Evolutionary conservation across 2,797 vertebrate genomes (phyloP).

Genomic region (Poeciliopsis paucimaculata): DNA sequence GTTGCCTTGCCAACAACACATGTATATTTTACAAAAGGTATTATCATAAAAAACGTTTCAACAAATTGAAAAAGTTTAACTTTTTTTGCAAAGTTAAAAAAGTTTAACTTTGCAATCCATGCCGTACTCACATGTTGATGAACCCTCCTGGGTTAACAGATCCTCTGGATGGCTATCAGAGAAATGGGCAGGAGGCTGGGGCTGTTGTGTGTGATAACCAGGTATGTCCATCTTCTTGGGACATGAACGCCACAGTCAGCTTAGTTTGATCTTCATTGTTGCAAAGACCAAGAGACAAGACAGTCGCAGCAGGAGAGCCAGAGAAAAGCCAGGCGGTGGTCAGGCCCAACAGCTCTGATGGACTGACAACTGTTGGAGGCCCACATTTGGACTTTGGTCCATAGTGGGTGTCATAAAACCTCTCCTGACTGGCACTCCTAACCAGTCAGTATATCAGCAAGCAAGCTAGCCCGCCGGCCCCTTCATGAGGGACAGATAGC

Average conservation of each 20-base stretch:
- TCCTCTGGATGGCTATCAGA: slow-evolving; percentile 45
- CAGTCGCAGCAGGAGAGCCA: slow-evolving; percentile 47
- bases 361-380: slow-evolving; percentile 72
- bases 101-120: not conserved
- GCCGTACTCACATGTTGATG: slow-evolving; percentile 78
- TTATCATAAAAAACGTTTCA: not conserved
- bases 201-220: slow-evolving; percentile 51
- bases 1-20: not conserved
- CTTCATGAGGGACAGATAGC: slow-evolving; percentile 35
- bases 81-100: not conserved
- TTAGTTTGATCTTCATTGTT: slow-evolving; percentile 57
- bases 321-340: slow-evolving; percentile 49
- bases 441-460: slow-evolving; percentile 50
- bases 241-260: slow-evolving; percentile 42
- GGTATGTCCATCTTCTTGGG: slow-evolving; percentile 70
- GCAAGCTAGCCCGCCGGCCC: slow-evolving; percentile 21
- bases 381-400: slow-evolving; percentile 79
- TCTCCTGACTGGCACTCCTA: slow-evolving; percentile 82
- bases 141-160: slow-evolving; percentile 54
- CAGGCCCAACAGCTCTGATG: slow-evolving; percentile 57
- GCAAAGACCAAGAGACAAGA: slow-evolving; percentile 48
- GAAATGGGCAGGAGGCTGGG: slow-evolving; percentile 46
- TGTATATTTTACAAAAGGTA: not conserved
- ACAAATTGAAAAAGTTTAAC: not conserved
- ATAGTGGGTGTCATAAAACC: slow-evolving; percentile 78